Conservation (phyloP, 2,113 vertebrate genomes). For the Ochotona curzoniae region DNA sequence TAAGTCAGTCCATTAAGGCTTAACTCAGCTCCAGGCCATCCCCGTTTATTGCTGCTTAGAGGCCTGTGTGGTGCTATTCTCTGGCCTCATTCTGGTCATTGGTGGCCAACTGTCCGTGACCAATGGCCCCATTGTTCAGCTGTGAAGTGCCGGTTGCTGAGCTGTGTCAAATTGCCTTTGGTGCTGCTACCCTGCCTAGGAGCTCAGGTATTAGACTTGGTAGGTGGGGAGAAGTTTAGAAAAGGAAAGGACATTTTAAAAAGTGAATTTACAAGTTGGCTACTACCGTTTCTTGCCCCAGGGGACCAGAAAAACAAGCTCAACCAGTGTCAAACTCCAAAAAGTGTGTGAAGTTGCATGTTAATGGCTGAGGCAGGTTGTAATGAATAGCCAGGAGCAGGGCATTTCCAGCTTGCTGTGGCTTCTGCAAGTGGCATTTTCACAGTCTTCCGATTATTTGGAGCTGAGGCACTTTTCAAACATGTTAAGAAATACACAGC, state of each 20-base stretch:
- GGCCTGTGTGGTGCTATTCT: not conserved
- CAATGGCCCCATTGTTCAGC: not conserved
- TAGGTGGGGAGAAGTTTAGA: not conserved
- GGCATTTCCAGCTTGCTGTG: constrained; percentile 19
- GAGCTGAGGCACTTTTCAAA: not conserved
- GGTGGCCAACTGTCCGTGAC: constrained; percentile 55
- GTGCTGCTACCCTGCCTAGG: not conserved
- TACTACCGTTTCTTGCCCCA: constrained; percentile 49
- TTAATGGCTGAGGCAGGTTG: constrained; percentile 31
- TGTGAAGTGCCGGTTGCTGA: not conserved
- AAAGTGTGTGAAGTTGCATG: constrained; percentile 63
- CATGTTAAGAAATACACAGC: not conserved
- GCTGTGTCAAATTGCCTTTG: constrained; percentile 25
- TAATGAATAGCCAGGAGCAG: constrained; percentile 54
- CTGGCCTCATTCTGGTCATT: not conserved
- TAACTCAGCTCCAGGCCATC: not conserved
- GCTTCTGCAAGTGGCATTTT: constrained; percentile 33
- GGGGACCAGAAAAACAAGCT: constrained; percentile 77
- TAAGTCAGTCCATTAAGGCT: not conserved
- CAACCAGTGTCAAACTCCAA: constrained; percentile 70
- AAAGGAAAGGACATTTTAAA: constrained; percentile 55
- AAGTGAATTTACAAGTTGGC: constrained; percentile 62
- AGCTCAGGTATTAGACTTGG: not conserved
- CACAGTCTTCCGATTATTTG: not conserved
- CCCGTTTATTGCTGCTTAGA: not conserved